These are phyloP conservation scores for Mylabris sibirica DNA, from an alignment of 2,888 invertebrate genomes.

Conservation along the genomic window DNA sequence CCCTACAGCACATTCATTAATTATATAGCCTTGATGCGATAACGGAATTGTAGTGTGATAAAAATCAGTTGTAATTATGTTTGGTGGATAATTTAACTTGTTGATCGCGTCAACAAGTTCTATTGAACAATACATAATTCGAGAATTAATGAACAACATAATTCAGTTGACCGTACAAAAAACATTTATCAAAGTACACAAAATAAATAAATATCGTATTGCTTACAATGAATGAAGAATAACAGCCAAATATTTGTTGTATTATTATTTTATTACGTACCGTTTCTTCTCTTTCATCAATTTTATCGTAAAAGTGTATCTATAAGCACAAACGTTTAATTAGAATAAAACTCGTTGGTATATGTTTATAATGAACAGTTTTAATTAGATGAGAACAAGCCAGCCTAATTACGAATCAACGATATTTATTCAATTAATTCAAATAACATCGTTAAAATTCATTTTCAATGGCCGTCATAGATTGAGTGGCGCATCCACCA, in stretches of 20 bases:
- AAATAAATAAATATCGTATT: too few relatives aligned
- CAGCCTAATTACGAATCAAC: neutral
- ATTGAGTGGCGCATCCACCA: slow-evolving; percentile 8
- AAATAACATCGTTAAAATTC: neutral
- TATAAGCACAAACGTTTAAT: neutral
- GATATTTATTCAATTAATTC: neutral
- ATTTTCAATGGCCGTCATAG: too few relatives aligned
- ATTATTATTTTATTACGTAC: neutral
- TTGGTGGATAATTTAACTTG: neutral
- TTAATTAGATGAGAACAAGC: slow-evolving; percentile 2
- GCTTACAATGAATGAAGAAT: too few relatives aligned
- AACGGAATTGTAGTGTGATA: too few relatives aligned
- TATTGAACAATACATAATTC: neutral
- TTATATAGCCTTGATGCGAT: too few relatives aligned
- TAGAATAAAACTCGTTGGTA: neutral
- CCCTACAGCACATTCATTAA: neutral
- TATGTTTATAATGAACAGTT: neutral
- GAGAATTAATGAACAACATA: neutral
- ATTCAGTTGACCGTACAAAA: neutral
- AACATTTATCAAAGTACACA: too few relatives aligned
- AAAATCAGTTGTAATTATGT: too few relatives aligned
- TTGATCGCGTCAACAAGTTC: slow-evolving; percentile 7
- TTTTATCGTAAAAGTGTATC: neutral
- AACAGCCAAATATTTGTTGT: neutral
- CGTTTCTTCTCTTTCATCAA: neutral